Evolutionary conservation across 2,888 invertebrate species (phyloP), one percentile per base, ranked within the genome.

Genomic region (Aphodius granarius): DNA sequence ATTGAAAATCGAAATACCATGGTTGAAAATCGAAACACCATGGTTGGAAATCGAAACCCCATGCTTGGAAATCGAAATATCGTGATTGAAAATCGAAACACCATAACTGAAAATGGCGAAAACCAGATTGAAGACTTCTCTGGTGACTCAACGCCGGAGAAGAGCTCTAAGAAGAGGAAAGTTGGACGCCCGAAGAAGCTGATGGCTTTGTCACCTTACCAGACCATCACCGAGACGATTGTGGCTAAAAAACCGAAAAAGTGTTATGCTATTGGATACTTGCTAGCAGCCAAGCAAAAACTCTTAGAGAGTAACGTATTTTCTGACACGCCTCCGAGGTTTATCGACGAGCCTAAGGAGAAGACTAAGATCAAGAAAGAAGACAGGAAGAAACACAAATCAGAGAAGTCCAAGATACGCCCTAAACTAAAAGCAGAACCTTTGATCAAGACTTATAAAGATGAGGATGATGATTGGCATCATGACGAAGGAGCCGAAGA

Each of bases 171-270:
- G 82, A 95, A 95, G 84, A 91, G 95, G 9, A 95, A 95, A 88
- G 94, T 95, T 0, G 95, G 95, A 0, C 89, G 94, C 79, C 95
- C 95, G 0, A 92, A 94, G 79, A 95, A 95, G 83, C 89, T 94
- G 13, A 71, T 83, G 75, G 90, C 91, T 74, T 87, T 89, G n/a
- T 83, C 88, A 15, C 88, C 88, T 0, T 87, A 88, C 63, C 90
- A 90, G 75, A 90, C 91, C 78, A 90, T 91, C 0, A 94, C 94
- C 0, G 95, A 95, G 86, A 95, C 94, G 0, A 94, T 95, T 73
- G 94, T 95, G 0, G 93, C 94, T 2, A 95, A 95, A 84, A 94
- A 94, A 84, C 93, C 94, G 0, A 92, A 93, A 83, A 91, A 92
- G 78, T 91, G 90, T 81, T 91, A 90, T 78, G 87, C 93, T 2